These are phyloP conservation scores for Nephrotoma guestfalica DNA, from an alignment of 2,888 invertebrate species.

Conservation along the genomic window DNA sequence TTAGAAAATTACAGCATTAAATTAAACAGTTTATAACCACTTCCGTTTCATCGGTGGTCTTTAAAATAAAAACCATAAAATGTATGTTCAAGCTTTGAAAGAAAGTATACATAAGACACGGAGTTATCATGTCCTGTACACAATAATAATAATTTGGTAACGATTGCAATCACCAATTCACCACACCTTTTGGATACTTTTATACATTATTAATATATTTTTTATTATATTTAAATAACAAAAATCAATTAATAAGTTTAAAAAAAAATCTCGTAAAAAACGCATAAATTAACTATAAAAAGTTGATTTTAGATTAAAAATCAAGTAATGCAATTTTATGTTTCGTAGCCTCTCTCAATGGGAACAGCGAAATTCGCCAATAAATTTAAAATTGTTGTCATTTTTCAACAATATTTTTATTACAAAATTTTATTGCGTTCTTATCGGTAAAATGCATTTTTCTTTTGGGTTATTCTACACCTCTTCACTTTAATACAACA, in stretches of 20 bases:
- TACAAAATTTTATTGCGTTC: neutral
- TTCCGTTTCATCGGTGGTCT: neutral
- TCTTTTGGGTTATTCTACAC: neutral
- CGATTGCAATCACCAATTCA: neutral
- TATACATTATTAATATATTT: neutral
- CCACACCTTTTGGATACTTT: neutral
- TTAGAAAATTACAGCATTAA: neutral
- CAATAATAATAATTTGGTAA: neutral
- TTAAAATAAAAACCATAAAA: neutral
- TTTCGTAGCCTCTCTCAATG: neutral
- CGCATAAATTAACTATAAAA: neutral
- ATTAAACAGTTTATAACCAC: neutral
- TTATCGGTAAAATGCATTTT: neutral
- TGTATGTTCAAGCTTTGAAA: neutral
- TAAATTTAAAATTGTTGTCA: neutral
- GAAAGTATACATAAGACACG: neutral
- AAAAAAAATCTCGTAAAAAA: neutral
- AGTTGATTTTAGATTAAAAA: neutral
- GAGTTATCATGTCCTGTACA: neutral
- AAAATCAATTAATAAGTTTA: neutral
- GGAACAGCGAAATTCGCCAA: neutral
- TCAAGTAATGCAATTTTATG: neutral
- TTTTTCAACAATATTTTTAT: neutral
- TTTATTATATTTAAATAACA: neutral
- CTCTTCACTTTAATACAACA: neutral